phyloP scores from a whole-genome alignment of 2,113 vertebrate genomes.

The Sturnira hondurensis region DNA sequence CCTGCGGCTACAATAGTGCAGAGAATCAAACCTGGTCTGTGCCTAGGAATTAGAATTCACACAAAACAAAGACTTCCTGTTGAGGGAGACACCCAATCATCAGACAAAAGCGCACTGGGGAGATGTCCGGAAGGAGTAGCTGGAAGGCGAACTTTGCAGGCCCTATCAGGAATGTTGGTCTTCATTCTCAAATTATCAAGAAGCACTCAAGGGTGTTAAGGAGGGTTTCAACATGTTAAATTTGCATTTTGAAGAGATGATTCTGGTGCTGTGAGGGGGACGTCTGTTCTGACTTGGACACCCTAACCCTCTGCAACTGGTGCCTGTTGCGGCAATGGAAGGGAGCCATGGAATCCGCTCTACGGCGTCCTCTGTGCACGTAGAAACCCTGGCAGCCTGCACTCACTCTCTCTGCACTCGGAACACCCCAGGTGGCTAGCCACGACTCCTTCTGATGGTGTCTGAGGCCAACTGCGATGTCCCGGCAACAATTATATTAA shows the following conservation, averaged over 20 bases:
- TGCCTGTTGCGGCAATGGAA: neutral
- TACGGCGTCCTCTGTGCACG: accelerated
- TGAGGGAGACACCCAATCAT: neutral
- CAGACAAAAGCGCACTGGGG: neutral
- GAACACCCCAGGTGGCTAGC: neutral
- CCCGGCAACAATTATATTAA: constrained; percentile 54
- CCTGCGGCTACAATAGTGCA: neutral
- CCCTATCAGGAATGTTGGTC: neutral
- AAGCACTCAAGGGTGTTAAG: neutral
- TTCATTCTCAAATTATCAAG: neutral
- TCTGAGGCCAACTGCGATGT: neutral
- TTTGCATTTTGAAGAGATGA: neutral
- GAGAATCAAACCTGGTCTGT: neutral
- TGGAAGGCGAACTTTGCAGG: neutral
- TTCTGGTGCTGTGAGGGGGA: neutral
- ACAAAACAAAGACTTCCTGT: neutral
- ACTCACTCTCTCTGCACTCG: neutral
- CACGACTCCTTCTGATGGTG: neutral
- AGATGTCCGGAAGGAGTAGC: neutral
- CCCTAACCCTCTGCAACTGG: neutral
- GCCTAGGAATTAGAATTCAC: neutral
- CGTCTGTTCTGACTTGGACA: neutral
- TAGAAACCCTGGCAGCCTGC: neutral
- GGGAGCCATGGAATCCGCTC: neutral
- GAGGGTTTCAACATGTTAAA: neutral